These are phyloP conservation scores for Ivindomyrus marchei DNA, from an alignment of 2,113 vertebrate species.

Conservation along the genomic window DNA sequence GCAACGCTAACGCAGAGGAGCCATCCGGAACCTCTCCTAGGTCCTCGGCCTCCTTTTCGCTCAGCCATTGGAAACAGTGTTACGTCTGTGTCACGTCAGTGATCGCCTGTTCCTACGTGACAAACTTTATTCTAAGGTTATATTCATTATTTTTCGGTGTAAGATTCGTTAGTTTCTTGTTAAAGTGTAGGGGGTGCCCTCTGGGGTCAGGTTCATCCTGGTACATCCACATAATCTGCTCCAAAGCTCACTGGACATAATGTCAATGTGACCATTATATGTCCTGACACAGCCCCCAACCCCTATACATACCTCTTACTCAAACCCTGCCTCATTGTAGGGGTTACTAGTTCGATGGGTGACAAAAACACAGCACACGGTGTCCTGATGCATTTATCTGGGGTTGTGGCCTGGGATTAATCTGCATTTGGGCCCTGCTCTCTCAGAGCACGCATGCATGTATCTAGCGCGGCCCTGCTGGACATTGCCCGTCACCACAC, in stretches of 20 bases:
- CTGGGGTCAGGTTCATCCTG: neutral
- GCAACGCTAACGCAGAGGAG: slow-evolving; percentile 28
- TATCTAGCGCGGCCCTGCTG: neutral
- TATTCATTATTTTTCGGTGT: neutral
- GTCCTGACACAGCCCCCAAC: neutral
- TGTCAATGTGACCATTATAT: neutral
- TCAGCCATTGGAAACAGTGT: neutral
- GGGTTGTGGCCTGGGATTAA: neutral
- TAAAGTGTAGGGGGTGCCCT: neutral
- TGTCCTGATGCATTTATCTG: neutral
- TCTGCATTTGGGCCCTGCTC: neutral
- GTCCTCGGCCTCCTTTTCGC: neutral
- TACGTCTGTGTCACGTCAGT: neutral
- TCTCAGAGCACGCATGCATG: neutral
- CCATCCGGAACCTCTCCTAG: slow-evolving; percentile 13
- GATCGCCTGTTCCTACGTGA: neutral
- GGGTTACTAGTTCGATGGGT: neutral
- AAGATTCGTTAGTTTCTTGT: neutral
- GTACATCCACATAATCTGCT: neutral
- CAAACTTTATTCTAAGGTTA: neutral
- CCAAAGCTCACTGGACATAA: neutral
- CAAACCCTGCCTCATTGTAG: neutral
- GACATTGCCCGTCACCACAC: neutral
- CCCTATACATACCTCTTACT: neutral
- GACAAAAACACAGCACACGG: neutral